Base-by-base conservation (phyloP, 2,888 invertebrate species). In the Hofmannophila pseudospretella region DNA sequence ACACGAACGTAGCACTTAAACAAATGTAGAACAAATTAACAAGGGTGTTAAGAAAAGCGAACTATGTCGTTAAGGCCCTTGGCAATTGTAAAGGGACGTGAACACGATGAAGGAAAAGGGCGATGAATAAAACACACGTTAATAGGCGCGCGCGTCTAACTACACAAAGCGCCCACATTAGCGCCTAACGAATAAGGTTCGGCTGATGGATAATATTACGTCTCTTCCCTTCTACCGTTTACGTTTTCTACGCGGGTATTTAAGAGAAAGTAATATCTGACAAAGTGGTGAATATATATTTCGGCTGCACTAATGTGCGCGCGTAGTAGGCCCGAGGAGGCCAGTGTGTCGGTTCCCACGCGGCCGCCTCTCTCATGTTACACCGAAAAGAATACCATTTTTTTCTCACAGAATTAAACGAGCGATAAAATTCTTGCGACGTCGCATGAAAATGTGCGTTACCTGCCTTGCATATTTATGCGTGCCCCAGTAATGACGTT, bases 391-490 rank as follows among this genome's bases (percentile, higher is more conserved):
- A 78, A 77, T 70, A 73, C 75, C 75, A 75, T 70, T 82, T 82
- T 78, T 81, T 80, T 78, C 77, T 75, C 70, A 74, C 72, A 75
- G 78, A 85, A 85, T 86, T 86, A 85, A 85, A 81, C 81, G 78
- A 68, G 75, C 80, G 85, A 86, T 85, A 86, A 86, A 84, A 86
- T 86, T 86, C 86, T 78, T 74, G 81, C 78, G 81, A 81, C 82
- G 86, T 86, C 82, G 78, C 85, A 81, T 84, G 84, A 84, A 86
- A 86, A 86, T 85, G 84, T 85, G 79, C 84, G 82, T 84, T 80
- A 85, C 86, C 84, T 84, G 86, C 72, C 86, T 79, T 85, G 86
- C 86, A 86, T 86, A 85, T 82, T 86, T 85, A 86, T 85, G 80
- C 73, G 81, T 78, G 73, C 63, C 74, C 67, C 67, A 66, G 82